Conservation (phyloP, 2,113 vertebrate species). For the Myotis davidii region DNA sequence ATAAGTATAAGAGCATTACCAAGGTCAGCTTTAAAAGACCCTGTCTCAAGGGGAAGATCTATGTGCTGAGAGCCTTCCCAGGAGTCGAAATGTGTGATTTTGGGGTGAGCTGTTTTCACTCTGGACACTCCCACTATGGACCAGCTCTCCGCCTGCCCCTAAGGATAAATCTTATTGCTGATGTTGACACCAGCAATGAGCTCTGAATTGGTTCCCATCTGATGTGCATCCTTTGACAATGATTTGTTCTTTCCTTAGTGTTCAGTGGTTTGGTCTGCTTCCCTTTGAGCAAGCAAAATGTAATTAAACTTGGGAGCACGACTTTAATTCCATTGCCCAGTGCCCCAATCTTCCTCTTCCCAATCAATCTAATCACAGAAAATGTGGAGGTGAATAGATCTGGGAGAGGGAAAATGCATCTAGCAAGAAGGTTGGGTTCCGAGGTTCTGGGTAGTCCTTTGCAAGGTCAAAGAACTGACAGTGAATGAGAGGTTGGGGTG, state of each 20-base stretch:
- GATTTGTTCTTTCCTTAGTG: slow-evolving; percentile 36
- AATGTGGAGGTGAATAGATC: slow-evolving; percentile 2
- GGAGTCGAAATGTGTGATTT: not conserved
- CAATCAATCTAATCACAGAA: slow-evolving; percentile 45
- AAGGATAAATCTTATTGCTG: slow-evolving; percentile 11
- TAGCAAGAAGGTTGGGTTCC: not conserved
- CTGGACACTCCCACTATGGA: not conserved
- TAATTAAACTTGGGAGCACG: slow-evolving; percentile 58
- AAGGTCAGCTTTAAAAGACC: not conserved
- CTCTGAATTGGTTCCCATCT: not conserved
- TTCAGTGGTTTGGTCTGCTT: slow-evolving; percentile 35
- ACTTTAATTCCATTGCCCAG: slow-evolving; percentile 32
- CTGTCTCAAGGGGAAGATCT: not conserved
- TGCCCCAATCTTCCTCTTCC: slow-evolving; percentile 36
- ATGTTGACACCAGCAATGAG: not conserved
- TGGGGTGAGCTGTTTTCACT: not conserved
- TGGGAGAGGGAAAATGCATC: not conserved
- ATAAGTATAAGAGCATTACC: not conserved
- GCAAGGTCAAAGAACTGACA: not conserved
- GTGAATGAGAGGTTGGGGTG: not conserved
- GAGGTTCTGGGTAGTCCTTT: not conserved
- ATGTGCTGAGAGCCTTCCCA: not conserved
- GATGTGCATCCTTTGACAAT: not conserved
- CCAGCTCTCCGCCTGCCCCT: not conserved
- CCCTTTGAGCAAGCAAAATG: slow-evolving; percentile 44